Conservation (phyloP, 2,797 vertebrate genomes). For the Alectoris magna region DNA sequence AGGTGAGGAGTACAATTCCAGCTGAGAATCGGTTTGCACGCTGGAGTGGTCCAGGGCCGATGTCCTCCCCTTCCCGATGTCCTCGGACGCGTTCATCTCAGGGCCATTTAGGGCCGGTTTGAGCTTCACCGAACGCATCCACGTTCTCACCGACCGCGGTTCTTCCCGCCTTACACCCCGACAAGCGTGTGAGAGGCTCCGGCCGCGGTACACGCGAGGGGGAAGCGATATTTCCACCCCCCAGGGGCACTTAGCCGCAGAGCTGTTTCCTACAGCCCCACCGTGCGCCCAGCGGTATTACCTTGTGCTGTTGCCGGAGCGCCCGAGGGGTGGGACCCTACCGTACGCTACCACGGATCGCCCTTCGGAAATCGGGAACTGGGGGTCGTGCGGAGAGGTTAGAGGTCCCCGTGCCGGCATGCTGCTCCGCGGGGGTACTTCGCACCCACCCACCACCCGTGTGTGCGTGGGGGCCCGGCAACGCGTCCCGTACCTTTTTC, state of each 20-base stretch:
- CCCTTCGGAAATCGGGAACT: slow-evolving; percentile 47
- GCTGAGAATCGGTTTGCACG: background rate
- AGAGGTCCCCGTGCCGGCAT: background rate
- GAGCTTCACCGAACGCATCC: background rate
- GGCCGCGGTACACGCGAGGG: background rate
- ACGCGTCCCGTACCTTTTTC: slow-evolving; percentile 89
- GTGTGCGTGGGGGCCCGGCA: background rate
- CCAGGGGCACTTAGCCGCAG: background rate
- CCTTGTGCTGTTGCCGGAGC: background rate
- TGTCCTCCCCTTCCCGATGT: background rate
- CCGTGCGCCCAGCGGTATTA: slow-evolving; percentile 31
- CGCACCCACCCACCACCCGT: background rate
- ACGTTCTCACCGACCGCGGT: slow-evolving; percentile 33
- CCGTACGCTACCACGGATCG: background rate
- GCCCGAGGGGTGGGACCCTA: background rate
- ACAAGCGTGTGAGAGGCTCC: background rate
- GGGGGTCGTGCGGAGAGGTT: background rate
- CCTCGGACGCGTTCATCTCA: background rate
- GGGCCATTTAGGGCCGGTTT: background rate
- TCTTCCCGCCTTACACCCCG: slow-evolving; percentile 22
- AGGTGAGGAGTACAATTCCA: background rate
- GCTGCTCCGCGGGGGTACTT: background rate
- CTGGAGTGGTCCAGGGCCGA: background rate
- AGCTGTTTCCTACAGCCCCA: background rate
- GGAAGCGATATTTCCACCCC: background rate